These are phyloP conservation scores for Oenanthe oenanthe DNA, from an alignment of 2,113 vertebrate genomes.

Conservation along the genomic window DNA sequence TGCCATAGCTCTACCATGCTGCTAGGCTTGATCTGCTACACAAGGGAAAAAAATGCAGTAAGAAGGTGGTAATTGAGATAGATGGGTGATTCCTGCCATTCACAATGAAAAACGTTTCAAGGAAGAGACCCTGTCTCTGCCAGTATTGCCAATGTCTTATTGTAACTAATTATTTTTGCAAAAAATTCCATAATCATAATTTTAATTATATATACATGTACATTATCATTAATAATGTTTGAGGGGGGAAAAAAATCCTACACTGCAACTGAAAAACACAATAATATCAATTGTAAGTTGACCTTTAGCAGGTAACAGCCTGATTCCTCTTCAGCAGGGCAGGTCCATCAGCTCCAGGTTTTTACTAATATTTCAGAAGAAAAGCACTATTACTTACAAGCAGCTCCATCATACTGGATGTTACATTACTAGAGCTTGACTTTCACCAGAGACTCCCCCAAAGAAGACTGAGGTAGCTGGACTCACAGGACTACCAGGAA, in stretches of 20 bases:
- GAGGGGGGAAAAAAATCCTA: background rate
- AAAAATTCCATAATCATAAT: background rate
- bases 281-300: background rate
- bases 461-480: background rate
- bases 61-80: background rate
- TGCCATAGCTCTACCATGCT: background rate
- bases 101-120: background rate
- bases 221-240: background rate
- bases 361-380: background rate
- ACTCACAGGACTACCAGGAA: background rate
- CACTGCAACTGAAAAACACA: background rate
- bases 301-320: background rate
- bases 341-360: background rate
- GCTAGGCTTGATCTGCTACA: background rate
- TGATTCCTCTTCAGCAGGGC: background rate
- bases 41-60: background rate
- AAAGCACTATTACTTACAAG: background rate
- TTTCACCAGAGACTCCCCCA: fast-evolving
- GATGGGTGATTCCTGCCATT: background rate
- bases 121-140: background rate
- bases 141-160: background rate
- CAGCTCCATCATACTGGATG: background rate
- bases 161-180: background rate
- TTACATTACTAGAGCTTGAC: background rate
- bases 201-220: background rate